Evolutionary conservation across 2,888 invertebrate genomes (phyloP), one percentile per base, ranked within the genome.

Genomic region (Andrena minutula): DNA sequence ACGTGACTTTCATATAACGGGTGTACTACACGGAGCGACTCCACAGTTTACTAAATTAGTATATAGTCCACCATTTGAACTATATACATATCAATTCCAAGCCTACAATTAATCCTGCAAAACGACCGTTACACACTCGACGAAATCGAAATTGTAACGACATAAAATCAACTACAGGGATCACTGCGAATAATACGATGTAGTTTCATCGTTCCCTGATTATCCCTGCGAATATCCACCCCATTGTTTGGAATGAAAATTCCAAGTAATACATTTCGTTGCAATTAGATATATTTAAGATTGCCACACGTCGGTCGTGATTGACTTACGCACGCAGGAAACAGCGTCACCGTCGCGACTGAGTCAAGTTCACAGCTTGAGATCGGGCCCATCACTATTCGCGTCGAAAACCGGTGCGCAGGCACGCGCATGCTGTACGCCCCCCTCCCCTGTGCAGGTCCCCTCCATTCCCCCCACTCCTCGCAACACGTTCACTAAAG

Each of bases 311-410:
- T 41, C 41, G 12, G 12, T 12, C 12, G 41, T 0, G 12, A 41
- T 41, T 16, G 12, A 53, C 53, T 53, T 53, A 8, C 53, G 23
- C 20, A 20, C 53, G 2, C 2, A 53, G 23, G 20, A 20, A 20
- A 53, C 53, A 53, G 41, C 53, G n/a, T 23, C n/a, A 20, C 32
- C 20, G 12, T 20, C 20, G 53, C 32, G 35, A n/a, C 0, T 7
- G 3, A 10, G 8, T 10, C 8, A 8, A 0, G 23, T 35, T 79
- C 7, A 3, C 78, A 53, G 35, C 26, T 35, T 7, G 68, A 69
- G 73, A 73, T 80, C 73, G 79, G 80, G 80, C 73, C 80, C 79
- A 80, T 80, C 79, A 73, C 80, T 80, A 80, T 32, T 0, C 56
- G 68, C 63, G 41, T 73, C 68, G 68, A 80, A 80, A 80, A 80